phyloP scores from a whole-genome alignment of 1,140 invertebrate species.

The Centruroides sculpturatus region DNA sequence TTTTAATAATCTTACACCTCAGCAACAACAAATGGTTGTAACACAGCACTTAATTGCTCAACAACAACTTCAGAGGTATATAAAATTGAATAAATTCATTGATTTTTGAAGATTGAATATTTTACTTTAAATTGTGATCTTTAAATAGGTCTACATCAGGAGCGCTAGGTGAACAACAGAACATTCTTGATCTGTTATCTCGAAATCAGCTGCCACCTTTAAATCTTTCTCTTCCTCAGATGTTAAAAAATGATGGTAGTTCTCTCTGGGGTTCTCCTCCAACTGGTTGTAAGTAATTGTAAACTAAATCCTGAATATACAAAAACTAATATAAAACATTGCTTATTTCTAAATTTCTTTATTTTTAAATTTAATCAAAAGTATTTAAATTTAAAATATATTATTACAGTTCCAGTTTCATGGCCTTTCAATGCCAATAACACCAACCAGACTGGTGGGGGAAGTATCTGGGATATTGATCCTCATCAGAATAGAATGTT shows the following conservation, averaged over 20 bases:
- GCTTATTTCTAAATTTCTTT: too few relatives aligned
- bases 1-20: conserved; percentile 39
- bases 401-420: background rate
- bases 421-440: conserved; percentile 6
- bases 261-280: conserved; percentile 1
- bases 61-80: background rate
- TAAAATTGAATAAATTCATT: too few relatives aligned
- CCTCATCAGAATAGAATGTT: background rate
- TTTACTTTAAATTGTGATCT: background rate
- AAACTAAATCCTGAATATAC: too few relatives aligned
- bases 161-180: background rate
- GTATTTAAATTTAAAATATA: background rate
- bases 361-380: background rate
- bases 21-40: conserved; percentile 41
- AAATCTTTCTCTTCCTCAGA: conserved; percentile 1
- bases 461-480: conserved; percentile 16
- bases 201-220: background rate
- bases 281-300: background rate
- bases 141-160: background rate
- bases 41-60: conserved; percentile 12
- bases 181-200: background rate
- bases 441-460: background rate
- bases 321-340: too few relatives aligned
- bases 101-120: too few relatives aligned
- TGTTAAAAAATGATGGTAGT: conserved; percentile 2